Percentiles rank a stretch among this genome's conserved stretches.
Conservation (phyloP, 2,113 vertebrate species). For the Labeo catla region DNA sequence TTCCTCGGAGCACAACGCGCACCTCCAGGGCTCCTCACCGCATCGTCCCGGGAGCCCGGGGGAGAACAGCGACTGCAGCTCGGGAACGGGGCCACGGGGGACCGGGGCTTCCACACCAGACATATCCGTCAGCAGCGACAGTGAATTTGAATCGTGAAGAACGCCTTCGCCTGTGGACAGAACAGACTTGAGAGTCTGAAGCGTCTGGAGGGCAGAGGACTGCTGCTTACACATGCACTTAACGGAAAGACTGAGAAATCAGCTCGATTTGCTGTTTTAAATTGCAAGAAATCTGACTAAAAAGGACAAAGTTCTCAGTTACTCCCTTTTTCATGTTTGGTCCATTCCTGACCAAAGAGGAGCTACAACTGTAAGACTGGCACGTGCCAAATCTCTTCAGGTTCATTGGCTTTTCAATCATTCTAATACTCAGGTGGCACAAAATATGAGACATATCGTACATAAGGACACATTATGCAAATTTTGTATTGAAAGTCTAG, state of each 20-base stretch:
- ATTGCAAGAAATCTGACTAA: background rate
- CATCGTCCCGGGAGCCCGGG: constrained; percentile 67
- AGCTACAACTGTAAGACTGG: background rate
- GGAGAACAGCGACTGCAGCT: constrained; percentile 76
- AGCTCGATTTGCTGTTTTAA: background rate
- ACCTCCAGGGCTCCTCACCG: constrained; percentile 63
- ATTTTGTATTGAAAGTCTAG: background rate
- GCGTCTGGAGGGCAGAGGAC: background rate
- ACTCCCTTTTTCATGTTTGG: background rate
- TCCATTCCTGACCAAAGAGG: background rate
- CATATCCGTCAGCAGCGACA: constrained; percentile 81
- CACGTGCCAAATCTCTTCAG: constrained; percentile 18
- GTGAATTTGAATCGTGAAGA: constrained; percentile 78
- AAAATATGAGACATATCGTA: background rate
- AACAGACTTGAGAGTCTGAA: background rate
- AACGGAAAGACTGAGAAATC: constrained; percentile 38
- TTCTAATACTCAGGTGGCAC: constrained; percentile 4
- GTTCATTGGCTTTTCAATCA: background rate
- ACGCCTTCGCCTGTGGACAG: background rate
- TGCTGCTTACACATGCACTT: constrained; percentile 66
- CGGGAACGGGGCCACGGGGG: constrained; percentile 64
- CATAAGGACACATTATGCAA: background rate
- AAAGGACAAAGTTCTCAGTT: background rate
- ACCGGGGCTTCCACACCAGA: constrained; percentile 72
- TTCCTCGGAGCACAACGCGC: constrained; percentile 66